Conservation (phyloP, 2,797 vertebrate species). For the Mareca strepera region DNA sequence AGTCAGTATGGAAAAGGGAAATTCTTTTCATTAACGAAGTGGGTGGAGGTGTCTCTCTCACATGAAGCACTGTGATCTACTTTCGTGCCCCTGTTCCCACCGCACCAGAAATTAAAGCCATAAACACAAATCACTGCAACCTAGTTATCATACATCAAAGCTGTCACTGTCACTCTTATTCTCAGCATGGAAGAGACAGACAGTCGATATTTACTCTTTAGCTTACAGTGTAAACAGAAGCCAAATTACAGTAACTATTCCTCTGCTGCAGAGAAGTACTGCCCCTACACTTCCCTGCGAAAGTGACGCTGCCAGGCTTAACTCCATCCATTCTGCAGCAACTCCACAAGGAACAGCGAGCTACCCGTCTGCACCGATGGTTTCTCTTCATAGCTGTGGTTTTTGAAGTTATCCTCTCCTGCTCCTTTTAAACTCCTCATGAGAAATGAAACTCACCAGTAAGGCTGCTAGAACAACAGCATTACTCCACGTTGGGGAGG, state of each 20-base stretch:
- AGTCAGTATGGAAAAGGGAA: neutral
- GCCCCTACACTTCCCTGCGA: neutral
- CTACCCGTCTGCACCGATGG: neutral
- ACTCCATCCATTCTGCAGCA: neutral
- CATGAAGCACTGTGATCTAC: neutral
- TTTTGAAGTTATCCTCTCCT: neutral
- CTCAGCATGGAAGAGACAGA: neutral
- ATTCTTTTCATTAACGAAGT: neutral
- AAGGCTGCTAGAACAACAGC: neutral
- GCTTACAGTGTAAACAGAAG: constrained; percentile 37
- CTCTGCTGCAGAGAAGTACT: neutral
- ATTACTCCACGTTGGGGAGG: neutral
- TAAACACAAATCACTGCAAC: neutral
- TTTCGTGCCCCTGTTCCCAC: neutral
- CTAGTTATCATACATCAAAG: constrained; percentile 24
- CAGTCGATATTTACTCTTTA: constrained; percentile 34
- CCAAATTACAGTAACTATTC: neutral
- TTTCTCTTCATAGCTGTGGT: neutral
- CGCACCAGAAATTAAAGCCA: neutral
- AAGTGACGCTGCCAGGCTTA: neutral
- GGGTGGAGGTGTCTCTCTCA: neutral
- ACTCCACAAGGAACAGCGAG: neutral
- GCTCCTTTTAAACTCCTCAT: neutral
- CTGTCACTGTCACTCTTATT: neutral
- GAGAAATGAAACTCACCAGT: neutral